Base-by-base conservation (phyloP, 2,888 invertebrate species). In the Seladonia tumulorum region DNA sequence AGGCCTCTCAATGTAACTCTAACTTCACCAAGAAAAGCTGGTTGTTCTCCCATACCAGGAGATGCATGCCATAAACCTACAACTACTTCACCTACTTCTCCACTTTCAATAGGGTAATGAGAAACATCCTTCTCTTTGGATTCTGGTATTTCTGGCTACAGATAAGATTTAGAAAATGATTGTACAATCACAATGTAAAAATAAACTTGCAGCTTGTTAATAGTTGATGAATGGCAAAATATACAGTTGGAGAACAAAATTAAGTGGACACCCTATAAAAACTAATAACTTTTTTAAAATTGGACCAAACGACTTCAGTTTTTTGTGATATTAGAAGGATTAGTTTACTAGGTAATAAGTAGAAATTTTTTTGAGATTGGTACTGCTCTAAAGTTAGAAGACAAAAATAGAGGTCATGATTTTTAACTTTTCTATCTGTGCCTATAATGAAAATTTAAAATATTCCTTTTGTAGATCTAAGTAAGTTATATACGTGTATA, bases 11-110 rank as follows among this genome's bases (percentile, higher is more conserved):
- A 95, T 85, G 97, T 97, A 90, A 98, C 96, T 90, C 97, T 96
- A 85, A 99, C 97, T 95, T 99, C 98, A 35, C 99, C 99, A 60
- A 99, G 96, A 95, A 98, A 99, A 84, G 98, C 97, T 91, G 98
- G 97, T 85, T 97, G 97, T 86, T 98, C 97, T 90, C 97, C 97
- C 95, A 97, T 96, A 39, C 97, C 97, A n/a, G 97, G 96, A 60
- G 96, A 96, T 92, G 98, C 98, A 94, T 99, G 99, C 98, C 98
- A 98, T 86, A 98, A 96, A 22, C 98, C 97, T 88, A 98, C 97
- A 90, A 97, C 96, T 92, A 98, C 96, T 95, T 98, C 98, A 93
- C 97, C 97, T 91, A 98, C 97, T 95, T 98, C 97, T 83, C 97
- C 97, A 83, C 96, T 96, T 88, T 96, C 96, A 78, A 94, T 92